These are phyloP conservation scores for Ammodytes dubius DNA, from an alignment of 2,113 vertebrate species.

Conservation along the genomic window DNA sequence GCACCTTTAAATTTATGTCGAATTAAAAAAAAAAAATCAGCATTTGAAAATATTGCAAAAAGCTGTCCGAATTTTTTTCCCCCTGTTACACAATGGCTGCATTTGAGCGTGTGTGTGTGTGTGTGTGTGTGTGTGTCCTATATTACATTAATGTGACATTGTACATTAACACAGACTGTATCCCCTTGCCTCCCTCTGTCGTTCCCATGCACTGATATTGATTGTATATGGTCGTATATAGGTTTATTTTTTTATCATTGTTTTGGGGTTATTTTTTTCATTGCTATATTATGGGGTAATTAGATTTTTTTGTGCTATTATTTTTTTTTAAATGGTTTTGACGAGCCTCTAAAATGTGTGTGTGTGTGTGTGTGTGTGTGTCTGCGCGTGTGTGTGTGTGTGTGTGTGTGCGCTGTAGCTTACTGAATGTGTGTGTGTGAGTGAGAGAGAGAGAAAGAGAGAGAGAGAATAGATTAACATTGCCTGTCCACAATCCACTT, in stretches of 20 bases:
- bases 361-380: background rate
- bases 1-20: background rate
- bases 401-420: constrained; percentile 11
- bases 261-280: constrained; percentile 22
- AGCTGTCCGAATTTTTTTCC: background rate
- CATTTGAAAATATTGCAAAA: constrained; percentile 5
- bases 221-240: constrained; percentile 56
- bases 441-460: background rate
- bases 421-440: constrained; percentile 12
- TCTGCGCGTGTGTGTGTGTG: background rate
- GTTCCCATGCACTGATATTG: constrained; percentile 68
- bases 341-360: constrained; percentile 4
- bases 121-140: too few relatives aligned
- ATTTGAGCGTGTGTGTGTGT: background rate
- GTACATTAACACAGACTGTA: constrained; percentile 23
- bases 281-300: background rate
- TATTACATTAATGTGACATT: constrained; percentile 8
- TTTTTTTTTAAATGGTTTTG: constrained; percentile 30
- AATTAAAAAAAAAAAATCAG: background rate
- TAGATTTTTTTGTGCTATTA: constrained; percentile 34
- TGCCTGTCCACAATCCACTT: constrained; percentile 31
- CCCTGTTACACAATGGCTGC: background rate
- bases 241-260: constrained; percentile 67
- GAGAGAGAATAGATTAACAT: background rate
- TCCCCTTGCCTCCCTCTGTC: constrained; percentile 21